Evolutionary conservation across 1,140 invertebrate genomes (phyloP), one percentile per base, ranked within the genome.

Genomic region (Asobara japonica): DNA sequence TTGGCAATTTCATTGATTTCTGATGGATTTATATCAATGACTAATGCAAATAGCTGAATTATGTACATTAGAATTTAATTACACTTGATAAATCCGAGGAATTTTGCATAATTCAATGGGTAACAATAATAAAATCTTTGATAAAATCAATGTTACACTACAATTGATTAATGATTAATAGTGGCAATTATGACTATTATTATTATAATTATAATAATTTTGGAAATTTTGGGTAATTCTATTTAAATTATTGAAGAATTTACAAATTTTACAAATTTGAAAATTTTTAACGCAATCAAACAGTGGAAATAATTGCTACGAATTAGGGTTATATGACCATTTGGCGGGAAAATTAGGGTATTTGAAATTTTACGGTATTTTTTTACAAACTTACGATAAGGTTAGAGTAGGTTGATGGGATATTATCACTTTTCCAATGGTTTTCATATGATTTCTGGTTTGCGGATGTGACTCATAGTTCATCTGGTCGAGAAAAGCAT

Each of bases 101-200:
- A 18, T 62, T 74, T 72, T 36, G 38, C 45, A 61, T 61, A 61
- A 18, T 29, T 62, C 41, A 27, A 67, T 65, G 30, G 16, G 25
- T 69, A 80, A 80, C 77, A 71, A 38, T 69, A 76, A 79, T 82
- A 81, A 79, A 80, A 74, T 73, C 81, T 30, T 81, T 18, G 74
- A 82, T 83, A 78, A 81, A 80, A 77, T 77, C 51, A 82, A 79
- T 82, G 76, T 68, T 62, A 68, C 51, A 61, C 68, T 73, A n/a
- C 60, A 66, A 60, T 56, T 68, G 30, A 29, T 48, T 65, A 33
- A 65, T 71, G 13, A 56, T 38, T 38, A 25, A 45, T n/a, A 27
- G 27, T 33, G 30, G 56, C 41, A 68, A 73, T 73, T 20, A 36
- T 38, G n/a, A 22, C 33, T 10, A 29, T 62, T 72, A 3, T 29